Evolutionary conservation across 2,797 vertebrate genomes (phyloP), one percentile per base, ranked within the genome.

Genomic region (Protosalanx chinensis): DNA sequence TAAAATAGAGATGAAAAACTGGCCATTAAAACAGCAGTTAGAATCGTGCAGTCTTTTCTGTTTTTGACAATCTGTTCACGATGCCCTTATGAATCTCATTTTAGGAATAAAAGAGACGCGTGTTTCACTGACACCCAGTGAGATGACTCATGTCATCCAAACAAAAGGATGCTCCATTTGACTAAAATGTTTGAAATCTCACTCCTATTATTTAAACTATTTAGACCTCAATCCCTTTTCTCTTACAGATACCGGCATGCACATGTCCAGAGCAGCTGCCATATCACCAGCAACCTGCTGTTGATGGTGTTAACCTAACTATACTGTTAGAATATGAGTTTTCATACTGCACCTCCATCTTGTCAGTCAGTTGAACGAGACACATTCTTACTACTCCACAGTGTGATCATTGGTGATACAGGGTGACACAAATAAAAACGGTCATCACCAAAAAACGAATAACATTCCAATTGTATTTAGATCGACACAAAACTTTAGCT

Each of bases 1-100:
- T 33, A 77, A 74, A 41, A n/a, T 49, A 6, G 57, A 67, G 63
- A 65, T 59, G 37, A 75, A 79, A 64, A 70, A 29, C 6, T n/a
- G 51, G 41, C 76, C 60, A 80, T 81, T 80, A 79, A 80, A 82
- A 79, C 73, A 32, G 72, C 70, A 29, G 20, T 15, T 57, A 67
- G 41, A 67, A 76, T 80, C 61, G 71, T 70, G 73, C 58, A 67
- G 49, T 81, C 71, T 76, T 53, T 56, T 61, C 70, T 53, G 61
- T 41, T 71, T 75, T 73, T 71, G 72, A 79, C 76, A 71, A 75
- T 71, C 67, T 58, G 61, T 49, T 56, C 68, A 78, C 76, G 72
- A 76, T 75, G 79, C 77, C 76, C 75, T 80, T 81, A 59, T 70
- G 41, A 63, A 70, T 72, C 68, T 70, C 53, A 65, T 81, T 78